Conservation (phyloP, 2,113 vertebrate genomes). For the Marmota monax region DNA sequence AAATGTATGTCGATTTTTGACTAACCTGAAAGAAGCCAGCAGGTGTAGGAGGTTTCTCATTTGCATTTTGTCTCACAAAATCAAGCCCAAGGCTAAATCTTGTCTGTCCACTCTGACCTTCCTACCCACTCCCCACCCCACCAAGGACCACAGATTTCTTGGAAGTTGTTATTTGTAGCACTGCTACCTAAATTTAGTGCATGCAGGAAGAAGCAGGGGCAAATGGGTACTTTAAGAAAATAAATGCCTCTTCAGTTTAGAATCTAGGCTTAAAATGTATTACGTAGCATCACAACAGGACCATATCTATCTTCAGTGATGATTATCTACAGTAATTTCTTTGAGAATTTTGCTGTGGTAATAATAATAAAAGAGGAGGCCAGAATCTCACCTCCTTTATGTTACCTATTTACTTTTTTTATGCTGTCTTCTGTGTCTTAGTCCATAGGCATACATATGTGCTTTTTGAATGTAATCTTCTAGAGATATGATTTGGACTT, state of each 20-base stretch:
- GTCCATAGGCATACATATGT: neutral
- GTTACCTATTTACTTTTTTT: neutral
- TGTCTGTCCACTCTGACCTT: conserved; percentile 64
- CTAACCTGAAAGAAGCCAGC: conserved; percentile 92
- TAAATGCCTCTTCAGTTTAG: neutral
- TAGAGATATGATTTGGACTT: neutral
- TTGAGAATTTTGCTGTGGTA: neutral
- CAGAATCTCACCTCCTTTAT: neutral
- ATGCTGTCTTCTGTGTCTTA: neutral
- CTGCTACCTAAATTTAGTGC: conserved; percentile 87
- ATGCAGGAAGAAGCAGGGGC: conserved; percentile 76
- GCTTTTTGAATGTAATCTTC: neutral
- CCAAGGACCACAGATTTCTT: conserved; percentile 89
- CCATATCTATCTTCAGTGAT: neutral
- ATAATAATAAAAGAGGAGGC: neutral
- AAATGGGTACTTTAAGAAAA: conserved; percentile 77
- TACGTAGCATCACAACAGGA: neutral
- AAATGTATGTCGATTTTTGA: conserved; percentile 89
- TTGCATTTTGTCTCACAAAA: conserved; percentile 93
- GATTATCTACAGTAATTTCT: neutral
- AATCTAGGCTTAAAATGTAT: neutral
- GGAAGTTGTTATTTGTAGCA: conserved; percentile 90
- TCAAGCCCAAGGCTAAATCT: conserved; percentile 88
- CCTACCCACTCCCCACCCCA: conserved; percentile 40
- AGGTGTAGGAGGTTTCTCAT: conserved; percentile 91